Conservation (phyloP, 2,113 vertebrate species). For the Grammomys surdaster region DNA sequence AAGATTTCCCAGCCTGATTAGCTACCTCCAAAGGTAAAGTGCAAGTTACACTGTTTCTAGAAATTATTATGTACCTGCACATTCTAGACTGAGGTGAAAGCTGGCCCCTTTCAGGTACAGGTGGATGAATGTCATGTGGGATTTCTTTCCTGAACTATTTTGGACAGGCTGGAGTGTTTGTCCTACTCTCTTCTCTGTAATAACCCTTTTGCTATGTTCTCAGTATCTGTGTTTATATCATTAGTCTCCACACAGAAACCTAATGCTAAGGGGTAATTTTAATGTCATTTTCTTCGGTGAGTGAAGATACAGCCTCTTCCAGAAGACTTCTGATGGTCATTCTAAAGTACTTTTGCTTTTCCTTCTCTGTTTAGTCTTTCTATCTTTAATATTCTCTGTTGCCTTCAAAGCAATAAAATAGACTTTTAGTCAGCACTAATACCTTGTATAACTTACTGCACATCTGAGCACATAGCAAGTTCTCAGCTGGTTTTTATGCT, state of each 20-base stretch:
- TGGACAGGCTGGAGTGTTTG: background rate
- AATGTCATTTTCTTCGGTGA: background rate
- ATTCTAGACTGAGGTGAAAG: background rate
- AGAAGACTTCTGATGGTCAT: background rate
- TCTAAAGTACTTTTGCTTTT: background rate
- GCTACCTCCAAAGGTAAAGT: background rate
- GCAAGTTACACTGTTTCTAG: background rate
- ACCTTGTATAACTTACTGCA: background rate
- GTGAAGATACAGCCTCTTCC: background rate
- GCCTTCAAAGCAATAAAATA: background rate
- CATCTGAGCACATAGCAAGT: background rate
- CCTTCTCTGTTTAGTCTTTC: background rate
- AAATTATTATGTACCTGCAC: background rate
- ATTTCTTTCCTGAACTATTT: background rate
- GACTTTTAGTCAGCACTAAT: background rate
- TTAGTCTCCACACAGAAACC: background rate
- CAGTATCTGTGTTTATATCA: background rate
- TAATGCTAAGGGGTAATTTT: background rate
- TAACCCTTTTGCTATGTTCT: background rate
- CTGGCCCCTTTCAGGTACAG: background rate
- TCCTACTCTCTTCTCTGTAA: background rate
- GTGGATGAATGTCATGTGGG: background rate
- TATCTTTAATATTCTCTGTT: background rate
- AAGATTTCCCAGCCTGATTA: slow-evolving; percentile 14
- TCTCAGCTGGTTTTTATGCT: background rate